Conservation (phyloP, 2,888 invertebrate genomes). For the Tineola bisselliella region DNA sequence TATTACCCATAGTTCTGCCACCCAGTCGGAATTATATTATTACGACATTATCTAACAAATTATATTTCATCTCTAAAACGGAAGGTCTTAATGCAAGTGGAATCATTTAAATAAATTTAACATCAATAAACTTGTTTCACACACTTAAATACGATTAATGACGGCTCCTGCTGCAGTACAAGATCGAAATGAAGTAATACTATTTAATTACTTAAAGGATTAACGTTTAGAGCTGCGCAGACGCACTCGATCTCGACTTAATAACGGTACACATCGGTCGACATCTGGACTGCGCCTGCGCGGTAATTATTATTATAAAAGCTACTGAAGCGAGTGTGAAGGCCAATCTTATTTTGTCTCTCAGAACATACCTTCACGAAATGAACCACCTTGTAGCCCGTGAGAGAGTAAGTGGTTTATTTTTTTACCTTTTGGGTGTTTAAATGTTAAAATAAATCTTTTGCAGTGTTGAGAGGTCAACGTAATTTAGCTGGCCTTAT, state of each 20-base stretch:
- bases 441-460: conserved; percentile 5
- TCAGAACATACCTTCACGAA: conserved; percentile 2
- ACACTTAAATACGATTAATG: not conserved
- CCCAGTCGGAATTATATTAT: no score
- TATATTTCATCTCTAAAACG: not conserved
- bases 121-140: not conserved
- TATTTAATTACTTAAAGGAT: conserved; percentile 20
- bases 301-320: conserved; percentile 40
- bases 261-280: conserved; percentile 33
- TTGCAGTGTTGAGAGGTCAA: conserved; percentile 1
- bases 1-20: no score
- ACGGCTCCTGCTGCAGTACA: not conserved
- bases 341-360: conserved; percentile 10
- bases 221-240: conserved; percentile 29
- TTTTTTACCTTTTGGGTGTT: conserved; percentile 5
- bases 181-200: conserved; percentile 29
- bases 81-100: not conserved
- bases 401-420: not conserved
- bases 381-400: conserved; percentile 2
- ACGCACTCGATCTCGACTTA: conserved; percentile 28
- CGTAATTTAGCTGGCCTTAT: not conserved
- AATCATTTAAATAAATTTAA: not conserved
- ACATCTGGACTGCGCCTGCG: conserved; percentile 39
- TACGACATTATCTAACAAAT: no score
- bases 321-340: conserved; percentile 11